Evolutionary conservation across 2,888 invertebrate species (phyloP).

Genomic region (Aphidoletes aphidimyza): DNA sequence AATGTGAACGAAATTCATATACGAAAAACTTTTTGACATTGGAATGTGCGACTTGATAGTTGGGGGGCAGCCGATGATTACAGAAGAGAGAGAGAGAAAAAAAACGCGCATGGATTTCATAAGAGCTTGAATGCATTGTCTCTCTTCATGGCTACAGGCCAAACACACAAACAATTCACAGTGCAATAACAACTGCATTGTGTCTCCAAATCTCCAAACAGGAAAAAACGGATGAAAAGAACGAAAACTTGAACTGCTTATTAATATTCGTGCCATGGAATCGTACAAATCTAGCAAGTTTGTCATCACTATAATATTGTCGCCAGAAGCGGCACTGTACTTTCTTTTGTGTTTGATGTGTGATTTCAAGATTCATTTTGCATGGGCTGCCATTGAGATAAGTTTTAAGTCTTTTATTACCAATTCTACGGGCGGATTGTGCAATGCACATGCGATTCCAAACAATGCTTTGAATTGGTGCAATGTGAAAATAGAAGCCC

Average conservation of each 20-base stretch:
- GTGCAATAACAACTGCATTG: neutral
- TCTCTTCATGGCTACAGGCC: neutral
- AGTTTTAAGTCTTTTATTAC: conserved; percentile 1
- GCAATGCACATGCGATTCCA: neutral
- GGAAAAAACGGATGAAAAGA: no score
- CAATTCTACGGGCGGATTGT: neutral
- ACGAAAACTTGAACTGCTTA: neutral
- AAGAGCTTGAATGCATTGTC: neutral
- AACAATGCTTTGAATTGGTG: neutral
- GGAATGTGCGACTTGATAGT: neutral
- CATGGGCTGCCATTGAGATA: neutral
- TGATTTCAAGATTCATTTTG: neutral
- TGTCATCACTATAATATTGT: neutral
- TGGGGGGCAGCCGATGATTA: no score
- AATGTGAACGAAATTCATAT: neutral
- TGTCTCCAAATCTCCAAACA: no score
- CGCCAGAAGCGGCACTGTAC: neutral
- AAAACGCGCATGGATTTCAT: neutral
- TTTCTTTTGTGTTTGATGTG: neutral
- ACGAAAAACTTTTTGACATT: neutral
- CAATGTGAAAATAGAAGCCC: neutral
- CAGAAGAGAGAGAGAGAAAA: neutral
- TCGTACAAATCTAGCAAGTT: neutral
- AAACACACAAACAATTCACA: neutral
- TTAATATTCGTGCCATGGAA: conserved; percentile 14